Conservation (phyloP, 2,113 vertebrate genomes). For the Trogon melanurus region DNA sequence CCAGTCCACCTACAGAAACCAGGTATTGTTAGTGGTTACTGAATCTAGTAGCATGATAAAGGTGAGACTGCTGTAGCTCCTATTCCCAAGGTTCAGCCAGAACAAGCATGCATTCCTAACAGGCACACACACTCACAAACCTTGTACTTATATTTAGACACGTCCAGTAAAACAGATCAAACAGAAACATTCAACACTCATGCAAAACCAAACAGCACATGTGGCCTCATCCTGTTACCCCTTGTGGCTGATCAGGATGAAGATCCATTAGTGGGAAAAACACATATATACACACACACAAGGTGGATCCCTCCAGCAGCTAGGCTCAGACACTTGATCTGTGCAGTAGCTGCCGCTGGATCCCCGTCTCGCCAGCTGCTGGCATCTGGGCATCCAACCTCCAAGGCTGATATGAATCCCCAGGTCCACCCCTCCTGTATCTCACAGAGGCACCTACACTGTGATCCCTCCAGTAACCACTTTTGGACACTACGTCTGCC, state of each 20-base stretch:
- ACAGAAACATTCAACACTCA: background rate
- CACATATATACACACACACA: background rate
- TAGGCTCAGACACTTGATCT: rapidly evolving
- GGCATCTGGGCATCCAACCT: background rate
- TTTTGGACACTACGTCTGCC: background rate
- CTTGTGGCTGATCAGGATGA: background rate
- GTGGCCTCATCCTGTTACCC: background rate
- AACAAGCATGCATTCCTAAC: background rate
- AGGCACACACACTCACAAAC: background rate
- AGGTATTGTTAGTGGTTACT: background rate
- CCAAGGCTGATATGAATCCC: background rate
- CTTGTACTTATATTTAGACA: background rate
- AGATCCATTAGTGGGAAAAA: background rate
- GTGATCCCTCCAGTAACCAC: background rate
- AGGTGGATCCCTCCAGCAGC: background rate
- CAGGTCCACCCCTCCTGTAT: background rate
- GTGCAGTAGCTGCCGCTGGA: background rate
- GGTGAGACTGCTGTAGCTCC: background rate
- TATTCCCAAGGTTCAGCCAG: background rate
- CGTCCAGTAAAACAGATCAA: background rate
- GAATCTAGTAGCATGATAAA: background rate
- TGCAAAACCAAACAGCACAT: background rate
- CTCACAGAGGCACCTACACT: too few species aligned
- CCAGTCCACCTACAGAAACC: background rate
- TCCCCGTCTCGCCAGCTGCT: background rate